A percentile compares a stretch with the other conserved stretches of the same genome.
These are phyloP conservation scores for Embidobia sp. DNA, from an alignment of 2,888 invertebrate genomes.

Conservation along the genomic window DNA sequence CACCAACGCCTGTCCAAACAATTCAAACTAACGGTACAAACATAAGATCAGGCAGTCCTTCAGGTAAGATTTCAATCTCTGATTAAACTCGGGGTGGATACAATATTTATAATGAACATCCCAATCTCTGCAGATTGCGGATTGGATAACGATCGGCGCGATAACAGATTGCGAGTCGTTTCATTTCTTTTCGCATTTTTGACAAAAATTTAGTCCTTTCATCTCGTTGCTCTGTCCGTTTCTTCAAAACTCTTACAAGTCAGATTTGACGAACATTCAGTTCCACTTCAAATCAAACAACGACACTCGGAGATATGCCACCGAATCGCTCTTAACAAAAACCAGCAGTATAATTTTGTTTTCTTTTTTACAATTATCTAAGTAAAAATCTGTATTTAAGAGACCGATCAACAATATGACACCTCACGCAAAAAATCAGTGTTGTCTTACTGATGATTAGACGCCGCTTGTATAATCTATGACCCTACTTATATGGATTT, in stretches of 20 bases:
- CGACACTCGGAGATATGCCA: not conserved
- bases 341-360: no score
- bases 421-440: no score
- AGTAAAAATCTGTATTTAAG: no score
- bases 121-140: slow-evolving; percentile 25
- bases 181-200: slow-evolving; percentile 11
- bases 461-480: no score
- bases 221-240: not conserved
- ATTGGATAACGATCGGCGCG: slow-evolving; percentile 30
- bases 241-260: slow-evolving; percentile 81
- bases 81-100: slow-evolving; percentile 17
- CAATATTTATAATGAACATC: slow-evolving; percentile 34
- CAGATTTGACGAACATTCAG: slow-evolving; percentile 70
- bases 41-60: slow-evolving; percentile 84
- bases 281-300: not conserved
- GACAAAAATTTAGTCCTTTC: not conserved
- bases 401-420: no score
- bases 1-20: slow-evolving; percentile 85
- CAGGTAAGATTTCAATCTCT: slow-evolving; percentile 81
- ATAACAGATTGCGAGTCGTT: no score
- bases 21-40: slow-evolving; percentile 83
- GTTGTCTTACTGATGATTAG: no score
- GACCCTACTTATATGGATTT: no score
- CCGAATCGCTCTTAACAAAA: no score
- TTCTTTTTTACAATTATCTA: no score